These are phyloP conservation scores for Sipunculus nudus DNA, from an alignment of 2,888 invertebrate genomes.

Conservation along the genomic window DNA sequence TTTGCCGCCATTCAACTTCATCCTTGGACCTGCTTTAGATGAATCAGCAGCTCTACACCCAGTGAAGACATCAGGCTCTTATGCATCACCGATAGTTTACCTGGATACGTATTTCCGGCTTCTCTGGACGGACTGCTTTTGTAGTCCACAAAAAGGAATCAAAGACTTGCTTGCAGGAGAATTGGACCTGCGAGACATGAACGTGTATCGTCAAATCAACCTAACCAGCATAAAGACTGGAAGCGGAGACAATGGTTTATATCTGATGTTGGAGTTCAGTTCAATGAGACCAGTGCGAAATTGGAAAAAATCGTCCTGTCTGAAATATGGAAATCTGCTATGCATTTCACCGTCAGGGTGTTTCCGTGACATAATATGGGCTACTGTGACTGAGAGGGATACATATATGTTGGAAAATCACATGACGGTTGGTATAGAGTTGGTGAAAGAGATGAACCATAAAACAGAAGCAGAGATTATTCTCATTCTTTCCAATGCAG, in stretches of 20 bases:
- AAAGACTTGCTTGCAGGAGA: conserved; percentile 11
- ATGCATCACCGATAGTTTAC: conserved; percentile 18
- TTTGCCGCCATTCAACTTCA: conserved; percentile 12
- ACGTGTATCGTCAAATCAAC: conserved; percentile 17
- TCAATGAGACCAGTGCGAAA: conserved; percentile 15
- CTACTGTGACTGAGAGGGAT: conserved; percentile 26
- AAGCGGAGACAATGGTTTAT: conserved; percentile 1
- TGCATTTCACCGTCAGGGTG: conserved; percentile 25
- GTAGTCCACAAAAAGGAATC: conserved; percentile 11
- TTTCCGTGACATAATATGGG: conserved; percentile 32
- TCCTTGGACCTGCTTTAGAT: background rate
- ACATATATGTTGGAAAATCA: conserved; percentile 11
- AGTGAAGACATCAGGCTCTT: conserved; percentile 11
- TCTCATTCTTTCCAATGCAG: background rate
- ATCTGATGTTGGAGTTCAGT: conserved; percentile 13
- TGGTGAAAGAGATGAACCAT: conserved; percentile 19
- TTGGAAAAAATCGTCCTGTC: conserved; percentile 18
- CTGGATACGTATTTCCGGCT: conserved; percentile 29
- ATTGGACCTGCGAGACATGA: conserved; percentile 31
- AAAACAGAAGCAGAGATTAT: conserved; percentile 9
- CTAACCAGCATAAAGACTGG: conserved; percentile 13
- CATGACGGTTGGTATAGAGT: conserved; percentile 20
- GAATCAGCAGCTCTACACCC: background rate
- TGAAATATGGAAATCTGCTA: conserved; percentile 31
- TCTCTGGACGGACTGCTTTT: conserved; percentile 29